Base-by-base conservation (phyloP, 2,797 vertebrate genomes). In the Cottoperca gobio region DNA sequence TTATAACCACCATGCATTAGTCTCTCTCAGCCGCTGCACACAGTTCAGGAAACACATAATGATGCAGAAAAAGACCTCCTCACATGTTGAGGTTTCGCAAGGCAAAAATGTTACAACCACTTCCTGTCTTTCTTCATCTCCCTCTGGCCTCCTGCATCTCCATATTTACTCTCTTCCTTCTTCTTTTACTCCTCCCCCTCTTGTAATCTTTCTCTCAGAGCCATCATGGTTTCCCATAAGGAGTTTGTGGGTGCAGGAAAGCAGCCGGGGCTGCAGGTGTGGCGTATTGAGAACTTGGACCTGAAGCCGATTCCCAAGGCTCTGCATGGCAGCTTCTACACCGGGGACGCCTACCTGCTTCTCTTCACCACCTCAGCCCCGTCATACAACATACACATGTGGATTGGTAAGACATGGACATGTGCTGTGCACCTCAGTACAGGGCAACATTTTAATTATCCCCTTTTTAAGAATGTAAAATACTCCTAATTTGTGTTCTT, bases 251-350 rank as follows among this genome's bases (percentile, higher is more conserved):
- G 84, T 65, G 97, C 97, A 1, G 97, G 97, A 52, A 97, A 96
- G 90, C 77, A 92, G 50, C 94, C 97, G 0, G 97, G 97, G 35
- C 94, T 98, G 77, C 96, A 97, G 94, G 95, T 98, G 63, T 98
- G 97, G 97, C 96, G 97, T 1, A 94, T 98, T 0, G 97, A 98
- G 91, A 97, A 94, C 80, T 83, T 98, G 49, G 97, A 98, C 86
- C 89, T 98, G 85, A 97, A 97, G 21, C 96, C 96, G 0, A 95
- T 98, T 77, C 96, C 97, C 10, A 91, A 94, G 78, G 89, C 89
- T 40, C 91, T 96, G 21, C 91, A 96, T 0, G 96, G 97, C 63
- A 95, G 92, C 86, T 98, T 98, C 92, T 98, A 95, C 94, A 94
- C 87, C 0, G 97, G 97, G 0, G 97, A 98, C 2, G 96, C 97